Evolutionary conservation across 2,797 vertebrate genomes (phyloP), one percentile per base, ranked within the genome.

Genomic region (Propithecus perrieri): DNA sequence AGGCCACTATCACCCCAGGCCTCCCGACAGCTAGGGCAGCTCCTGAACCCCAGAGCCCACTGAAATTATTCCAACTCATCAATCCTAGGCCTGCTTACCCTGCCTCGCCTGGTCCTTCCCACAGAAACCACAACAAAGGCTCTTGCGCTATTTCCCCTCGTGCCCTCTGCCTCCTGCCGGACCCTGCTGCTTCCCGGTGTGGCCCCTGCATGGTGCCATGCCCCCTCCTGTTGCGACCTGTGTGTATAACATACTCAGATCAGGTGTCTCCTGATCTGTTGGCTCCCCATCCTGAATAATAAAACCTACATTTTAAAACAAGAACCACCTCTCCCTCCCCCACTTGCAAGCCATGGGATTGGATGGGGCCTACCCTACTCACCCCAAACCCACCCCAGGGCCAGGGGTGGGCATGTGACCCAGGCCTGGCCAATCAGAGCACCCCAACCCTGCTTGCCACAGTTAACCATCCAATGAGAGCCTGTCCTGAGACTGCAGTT

Each of bases 261-360:
- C 46, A 55, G 57, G 18, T 28, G 5, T 30, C 41, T 65, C 74
- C 90, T 88, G 41, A 41, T 28, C 41, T 41, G 15, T 48, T 17
- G 59, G 28, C 22, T 20, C 18, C 81, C 20, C 33, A 5, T 26
- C 53, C 22, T 26, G 12, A 30, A 53, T 33, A 76, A 69, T 33
- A 75, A 94, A 76, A 35, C n/a, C 92, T 61, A 13, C 41, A 3
- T 50, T 86, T 63, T 65, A 57, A 80, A 18, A 76, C 30, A 33
- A 81, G 57, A 80, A 41, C 1, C 38, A 59, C 33, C 30, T 17
- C 17, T 53, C 18, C 20, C 28, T 53, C 14, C 20, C 11, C 22
- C 1, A 9, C 55, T 5, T 2, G 10, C 28, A 30, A 24, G n/a
- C 41, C 4, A 0, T 15, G 48, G 20, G 26, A 69, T 38, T 18